Evolutionary conservation across 2,113 vertebrate genomes (phyloP), one percentile per base, ranked within the genome.

Genomic region (Sprattus sprattus): DNA sequence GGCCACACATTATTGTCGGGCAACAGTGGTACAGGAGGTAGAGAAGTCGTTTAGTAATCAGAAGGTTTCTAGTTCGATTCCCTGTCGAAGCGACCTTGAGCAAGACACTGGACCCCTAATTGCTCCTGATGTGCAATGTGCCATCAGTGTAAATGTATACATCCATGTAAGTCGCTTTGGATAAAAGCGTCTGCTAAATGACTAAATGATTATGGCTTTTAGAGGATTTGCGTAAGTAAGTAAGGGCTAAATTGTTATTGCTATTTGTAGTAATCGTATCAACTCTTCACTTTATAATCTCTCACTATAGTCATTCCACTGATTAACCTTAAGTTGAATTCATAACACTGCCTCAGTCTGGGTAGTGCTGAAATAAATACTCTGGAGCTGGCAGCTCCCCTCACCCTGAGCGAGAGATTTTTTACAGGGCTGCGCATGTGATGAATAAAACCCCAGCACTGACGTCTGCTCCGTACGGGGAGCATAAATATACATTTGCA

Each of bases 371-470:
- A 39, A 1, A 75, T 39, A 75, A 9, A 39, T 39, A 32, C 28
- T 44, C 71, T 44, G 2, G 16, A 78, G 15, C 13, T 10, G 71
- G 25, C 32, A 32, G 15, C 25, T 78, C 4, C 11, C 71, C 22
- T 78, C 13, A 78, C 13, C 71, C 71, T 78, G 45, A 85, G 83
- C 45, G 25, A 32, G 78, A 84, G 28, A 75, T 32, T 71, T 71
- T 45, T 81, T 25, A 86, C 81, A 82, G 47, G 67, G 78, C 75
- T 57, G 82, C 82, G 45, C 46, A 86, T 78, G 78, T 57, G 84
- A 82, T 86, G 57, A 85, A 82, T 81, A 82, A 86, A 78, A 84
- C 75, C 81, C 84, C 67, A 18, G 39, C 18, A 45, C 45, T 81
- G 81, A 88, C 49, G 32, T 46, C 64, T 84, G 83, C 28, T 81